These are phyloP conservation scores for Pelodiscus sinensis DNA, from an alignment of 2,113 vertebrate species.

Conservation along the genomic window DNA sequence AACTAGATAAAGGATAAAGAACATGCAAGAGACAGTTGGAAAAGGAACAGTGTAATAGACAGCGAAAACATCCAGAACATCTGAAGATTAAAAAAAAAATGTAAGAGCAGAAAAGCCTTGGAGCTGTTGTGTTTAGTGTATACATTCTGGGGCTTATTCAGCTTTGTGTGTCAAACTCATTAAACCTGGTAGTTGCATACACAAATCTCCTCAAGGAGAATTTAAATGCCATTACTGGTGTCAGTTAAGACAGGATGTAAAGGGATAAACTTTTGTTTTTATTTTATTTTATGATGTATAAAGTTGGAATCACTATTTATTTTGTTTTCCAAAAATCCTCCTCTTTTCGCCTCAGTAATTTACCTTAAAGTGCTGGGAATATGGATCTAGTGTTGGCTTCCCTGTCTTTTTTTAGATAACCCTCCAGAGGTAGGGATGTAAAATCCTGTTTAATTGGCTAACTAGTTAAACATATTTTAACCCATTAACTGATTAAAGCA, in stretches of 20 bases:
- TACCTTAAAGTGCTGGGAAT: neutral
- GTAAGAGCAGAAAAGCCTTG: neutral
- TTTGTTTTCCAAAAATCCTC: neutral
- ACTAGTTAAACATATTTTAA: too few relatives aligned
- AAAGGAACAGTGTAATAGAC: neutral
- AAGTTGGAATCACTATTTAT: neutral
- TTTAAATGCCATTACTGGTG: neutral
- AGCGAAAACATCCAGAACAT: neutral
- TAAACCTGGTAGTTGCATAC: neutral
- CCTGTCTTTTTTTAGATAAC: neutral
- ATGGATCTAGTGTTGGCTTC: neutral
- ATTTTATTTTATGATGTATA: neutral
- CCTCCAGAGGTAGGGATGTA: too few relatives aligned
- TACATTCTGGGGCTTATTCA: neutral
- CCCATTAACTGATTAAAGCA: too few relatives aligned
- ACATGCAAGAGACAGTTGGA: conserved; percentile 10
- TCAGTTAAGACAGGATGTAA: neutral
- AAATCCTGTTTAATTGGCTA: too few relatives aligned
- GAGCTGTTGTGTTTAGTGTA: neutral
- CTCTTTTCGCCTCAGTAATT: neutral
- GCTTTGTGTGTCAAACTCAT: neutral
- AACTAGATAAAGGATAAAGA: conserved; percentile 12
- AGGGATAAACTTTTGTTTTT: neutral
- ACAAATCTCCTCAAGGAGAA: neutral
- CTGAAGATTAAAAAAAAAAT: neutral